Percentiles rank a stretch among this genome's conserved stretches.
Conservation (phyloP, 35 echinoderm and acorn worm species). For the Acanthaster planci region DNA sequence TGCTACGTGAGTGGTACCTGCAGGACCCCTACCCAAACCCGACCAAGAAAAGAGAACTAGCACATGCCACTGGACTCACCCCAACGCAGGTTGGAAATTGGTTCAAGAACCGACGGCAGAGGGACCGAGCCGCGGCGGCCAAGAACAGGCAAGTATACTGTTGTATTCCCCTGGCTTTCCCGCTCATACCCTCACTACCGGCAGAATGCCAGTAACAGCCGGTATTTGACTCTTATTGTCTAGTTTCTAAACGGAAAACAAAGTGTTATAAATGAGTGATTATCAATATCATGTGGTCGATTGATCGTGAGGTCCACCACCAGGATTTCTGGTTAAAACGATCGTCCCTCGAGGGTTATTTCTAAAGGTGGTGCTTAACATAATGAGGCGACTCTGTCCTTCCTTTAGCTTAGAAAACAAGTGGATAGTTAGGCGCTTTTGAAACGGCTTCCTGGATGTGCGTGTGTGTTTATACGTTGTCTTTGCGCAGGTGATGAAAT, state of each 20-base stretch:
- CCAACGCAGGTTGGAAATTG: slow-evolving; percentile 99
- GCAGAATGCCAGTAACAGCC: too few relatives aligned
- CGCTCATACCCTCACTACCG: too few relatives aligned
- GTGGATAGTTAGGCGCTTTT: background rate
- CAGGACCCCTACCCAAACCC: slow-evolving; percentile 99
- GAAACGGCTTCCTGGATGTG: background rate
- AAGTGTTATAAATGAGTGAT: slow-evolving; percentile 7
- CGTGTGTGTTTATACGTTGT: too few relatives aligned
- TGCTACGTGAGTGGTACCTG: slow-evolving; percentile 96
- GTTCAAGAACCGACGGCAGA: slow-evolving; percentile 96
- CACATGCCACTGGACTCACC: slow-evolving; percentile 95
- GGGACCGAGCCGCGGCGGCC: slow-evolving; percentile 92
- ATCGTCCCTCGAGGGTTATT: background rate
- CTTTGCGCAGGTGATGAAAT: background rate
- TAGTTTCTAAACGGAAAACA: background rate
- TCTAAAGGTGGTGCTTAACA: slow-evolving; percentile 1
- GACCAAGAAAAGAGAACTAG: slow-evolving; percentile 98
- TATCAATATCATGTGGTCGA: slow-evolving; percentile 19
- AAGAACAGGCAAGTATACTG: slow-evolving; percentile 90
- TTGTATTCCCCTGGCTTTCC: background rate
- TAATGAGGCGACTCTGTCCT: background rate
- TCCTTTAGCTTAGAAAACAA: background rate
- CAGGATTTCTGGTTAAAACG: background rate
- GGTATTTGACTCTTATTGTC: too few relatives aligned
- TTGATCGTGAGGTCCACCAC: background rate